Evolutionary conservation across 37 sponge, comb jelly and placozoan genomes (phyloP).

Genomic region (Agelas oroides): DNA sequence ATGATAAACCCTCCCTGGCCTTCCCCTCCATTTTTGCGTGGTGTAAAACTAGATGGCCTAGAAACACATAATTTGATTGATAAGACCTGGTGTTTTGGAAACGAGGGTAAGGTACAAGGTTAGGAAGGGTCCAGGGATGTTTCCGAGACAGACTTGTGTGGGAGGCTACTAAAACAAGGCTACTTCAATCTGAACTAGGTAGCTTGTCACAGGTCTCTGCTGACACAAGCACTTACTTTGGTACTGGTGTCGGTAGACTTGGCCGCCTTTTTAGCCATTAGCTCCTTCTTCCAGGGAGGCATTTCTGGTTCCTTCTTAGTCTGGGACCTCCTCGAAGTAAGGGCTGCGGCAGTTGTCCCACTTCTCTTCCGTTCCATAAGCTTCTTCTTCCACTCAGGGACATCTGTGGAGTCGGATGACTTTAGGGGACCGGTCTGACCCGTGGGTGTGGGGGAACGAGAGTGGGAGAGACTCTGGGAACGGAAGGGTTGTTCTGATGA

Average conservation of each 20-base stretch:
- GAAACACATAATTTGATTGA: too few species aligned
- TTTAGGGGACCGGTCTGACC: neutral
- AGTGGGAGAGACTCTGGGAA: neutral
- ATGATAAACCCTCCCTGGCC: too few species aligned
- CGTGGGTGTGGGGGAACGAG: slow-evolving; percentile 44
- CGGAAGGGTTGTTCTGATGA: slow-evolving; percentile 3
- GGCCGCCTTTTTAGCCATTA: slow-evolving; percentile 23
- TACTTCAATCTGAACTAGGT: too few species aligned
- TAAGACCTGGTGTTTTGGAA: too few species aligned
- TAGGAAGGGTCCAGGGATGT: too few species aligned
- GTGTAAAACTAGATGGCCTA: too few species aligned
- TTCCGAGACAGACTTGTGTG: too few species aligned
- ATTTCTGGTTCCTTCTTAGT: slow-evolving; percentile 23
- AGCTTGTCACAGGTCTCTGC: too few species aligned
- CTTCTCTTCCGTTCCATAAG: slow-evolving; percentile 48
- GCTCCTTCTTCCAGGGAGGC: slow-evolving; percentile 58
- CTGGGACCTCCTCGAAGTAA: neutral
- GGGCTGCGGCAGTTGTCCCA: neutral
- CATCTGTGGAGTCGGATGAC: neutral
- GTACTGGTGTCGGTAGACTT: neutral
- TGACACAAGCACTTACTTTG: too few species aligned
- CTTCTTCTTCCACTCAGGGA: slow-evolving; percentile 75
- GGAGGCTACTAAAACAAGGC: too few species aligned
- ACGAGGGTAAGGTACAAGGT: too few species aligned
- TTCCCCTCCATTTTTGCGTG: too few species aligned